Base-by-base conservation (phyloP, 2,113 vertebrate genomes). In the Strigops habroptila region DNA sequence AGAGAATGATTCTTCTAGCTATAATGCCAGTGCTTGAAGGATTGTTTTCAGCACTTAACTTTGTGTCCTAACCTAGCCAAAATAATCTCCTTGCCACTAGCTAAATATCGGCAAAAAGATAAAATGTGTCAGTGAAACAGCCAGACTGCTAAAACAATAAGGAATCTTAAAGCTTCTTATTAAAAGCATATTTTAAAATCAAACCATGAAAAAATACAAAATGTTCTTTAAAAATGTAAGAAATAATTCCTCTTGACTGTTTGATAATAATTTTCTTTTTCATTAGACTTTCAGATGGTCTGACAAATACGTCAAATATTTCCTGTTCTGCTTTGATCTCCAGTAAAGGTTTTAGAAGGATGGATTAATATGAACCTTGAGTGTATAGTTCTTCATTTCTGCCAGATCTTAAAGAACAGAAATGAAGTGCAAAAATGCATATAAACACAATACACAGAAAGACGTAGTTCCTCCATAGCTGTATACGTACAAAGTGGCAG, bases 81-180 rank as follows among this genome's bases (percentile, higher is more conserved):
- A 92, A 86, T 95, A 95, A 91, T 90, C 71, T 75, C 43, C 35
- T 86, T 93, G 39, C 25, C 57, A 43, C 55, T 90, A 88, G 77
- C 35, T 73, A 74, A 81, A 55, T 85, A 94, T 55, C 31, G 84
- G 48, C 18, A 62, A 39, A 91, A 87, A 51, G 48, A 88, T 88
- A 93, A 93, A 96, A 59, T 7, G 18, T 17, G 49, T 51, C 67
- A 63, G 14, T n/a, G 53, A 82, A 90, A 93, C 14, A 94, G 27
- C 4, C 23, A 82, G 63, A 82, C 88, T 88, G 81, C 12, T 81
- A 81, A 91, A 96, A 88, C 67, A 95, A 90, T 80, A 70, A 52
- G 11, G 15, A 49, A 63, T 12, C 14, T 28, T 69, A 92, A 94
- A 87, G 31, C 73, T 73, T 78, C 85, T 91, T 96, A 91, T 49